Percentiles rank a stretch among this genome's conserved stretches.
Evolutionary conservation across 2,888 invertebrate species (phyloP).

Genomic region (Oscheius myriophilus): DNA sequence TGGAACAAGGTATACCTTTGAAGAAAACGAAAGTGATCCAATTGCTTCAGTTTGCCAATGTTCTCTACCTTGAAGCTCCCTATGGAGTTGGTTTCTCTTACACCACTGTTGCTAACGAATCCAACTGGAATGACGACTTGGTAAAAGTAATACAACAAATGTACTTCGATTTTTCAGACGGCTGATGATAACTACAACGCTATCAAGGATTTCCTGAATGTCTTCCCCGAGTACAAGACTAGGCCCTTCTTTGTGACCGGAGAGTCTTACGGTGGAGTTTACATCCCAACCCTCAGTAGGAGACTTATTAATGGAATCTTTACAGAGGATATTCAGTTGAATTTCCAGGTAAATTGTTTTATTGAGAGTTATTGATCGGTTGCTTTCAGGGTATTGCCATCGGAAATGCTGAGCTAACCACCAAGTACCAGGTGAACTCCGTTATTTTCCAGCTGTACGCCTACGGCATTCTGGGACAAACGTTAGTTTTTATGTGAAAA

Average conservation of each 20-base stretch:
- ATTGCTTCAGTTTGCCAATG: constrained; percentile 54
- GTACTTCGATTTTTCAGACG: too few species aligned
- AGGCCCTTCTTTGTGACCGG: constrained; percentile 72
- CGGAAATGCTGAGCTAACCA: constrained; percentile 54
- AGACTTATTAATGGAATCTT: constrained; percentile 41
- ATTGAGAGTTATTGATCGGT: too few species aligned
- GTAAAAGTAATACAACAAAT: constrained; percentile 12
- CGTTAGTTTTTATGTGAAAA: constrained; percentile 36
- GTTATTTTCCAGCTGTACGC: constrained; percentile 57
- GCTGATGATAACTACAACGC: constrained; percentile 73
- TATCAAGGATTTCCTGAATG: constrained; percentile 72
- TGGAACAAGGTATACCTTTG: constrained; percentile 57
- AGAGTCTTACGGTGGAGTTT: constrained; percentile 71
- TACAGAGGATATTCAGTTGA: constrained; percentile 36
- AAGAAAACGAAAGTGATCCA: background rate
- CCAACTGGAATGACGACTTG: constrained; percentile 55
- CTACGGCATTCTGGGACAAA: constrained; percentile 55
- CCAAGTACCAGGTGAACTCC: constrained; percentile 51
- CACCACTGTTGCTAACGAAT: constrained; percentile 68
- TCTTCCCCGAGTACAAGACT: constrained; percentile 72
- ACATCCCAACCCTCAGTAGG: constrained; percentile 70
- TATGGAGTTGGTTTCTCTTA: constrained; percentile 76
- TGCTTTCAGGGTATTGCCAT: constrained; percentile 52
- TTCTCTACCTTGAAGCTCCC: constrained; percentile 75
- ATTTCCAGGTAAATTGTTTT: too few species aligned